phyloP scores from a whole-genome alignment of 2,797 vertebrate species.

The Zalophus californianus region DNA sequence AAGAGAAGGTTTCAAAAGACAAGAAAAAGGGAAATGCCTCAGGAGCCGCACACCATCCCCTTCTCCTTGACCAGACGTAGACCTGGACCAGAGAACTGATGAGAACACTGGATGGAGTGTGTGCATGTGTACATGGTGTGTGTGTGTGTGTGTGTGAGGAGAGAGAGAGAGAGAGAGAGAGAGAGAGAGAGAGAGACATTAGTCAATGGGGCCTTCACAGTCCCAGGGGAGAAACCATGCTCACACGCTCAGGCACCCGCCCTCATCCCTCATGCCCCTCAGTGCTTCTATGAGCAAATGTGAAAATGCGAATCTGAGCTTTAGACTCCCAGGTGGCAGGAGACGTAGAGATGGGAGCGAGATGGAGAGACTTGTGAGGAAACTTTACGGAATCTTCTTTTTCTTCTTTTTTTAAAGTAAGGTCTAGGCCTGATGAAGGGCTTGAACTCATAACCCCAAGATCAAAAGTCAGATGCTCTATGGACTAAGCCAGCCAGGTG shows the following conservation, averaged over 20 bases:
- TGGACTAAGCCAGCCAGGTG: background rate
- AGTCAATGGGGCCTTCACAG: background rate
- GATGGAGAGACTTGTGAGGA: constrained; percentile 4
- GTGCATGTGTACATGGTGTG: background rate
- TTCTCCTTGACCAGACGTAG: constrained; percentile 30
- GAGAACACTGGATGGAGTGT: background rate
- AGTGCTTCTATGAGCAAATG: background rate
- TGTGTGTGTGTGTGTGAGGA: background rate
- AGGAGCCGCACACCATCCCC: background rate
- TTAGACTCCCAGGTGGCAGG: background rate
- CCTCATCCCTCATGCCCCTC: background rate
- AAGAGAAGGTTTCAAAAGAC: constrained; percentile 51
- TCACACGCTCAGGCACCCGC: background rate
- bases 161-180: background rate
- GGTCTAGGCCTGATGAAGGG: background rate
- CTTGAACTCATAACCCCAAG: background rate
- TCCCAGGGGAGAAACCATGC: constrained; percentile 19
- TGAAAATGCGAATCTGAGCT: constrained; percentile 46
- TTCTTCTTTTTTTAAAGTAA: background rate
- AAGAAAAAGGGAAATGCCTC: background rate
- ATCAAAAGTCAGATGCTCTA: background rate
- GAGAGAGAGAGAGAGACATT: background rate
- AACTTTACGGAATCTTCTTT: constrained; percentile 4
- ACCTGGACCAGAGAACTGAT: background rate
- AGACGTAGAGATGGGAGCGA: background rate